These are phyloP conservation scores for Telmatherina bonti DNA, from an alignment of 2,797 vertebrate species.

Conservation along the genomic window DNA sequence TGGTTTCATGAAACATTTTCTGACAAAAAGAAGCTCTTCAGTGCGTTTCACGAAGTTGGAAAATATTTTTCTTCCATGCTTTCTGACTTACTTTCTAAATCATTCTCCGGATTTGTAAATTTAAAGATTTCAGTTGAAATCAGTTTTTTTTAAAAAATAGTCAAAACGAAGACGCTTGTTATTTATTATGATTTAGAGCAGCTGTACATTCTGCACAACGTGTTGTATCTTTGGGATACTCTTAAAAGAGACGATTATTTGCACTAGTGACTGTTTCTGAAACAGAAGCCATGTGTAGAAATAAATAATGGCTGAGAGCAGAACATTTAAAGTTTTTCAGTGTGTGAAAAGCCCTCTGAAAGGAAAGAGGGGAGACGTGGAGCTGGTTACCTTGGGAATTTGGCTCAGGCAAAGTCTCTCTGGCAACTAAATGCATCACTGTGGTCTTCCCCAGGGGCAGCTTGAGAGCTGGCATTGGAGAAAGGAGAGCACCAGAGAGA, in stretches of 20 bases:
- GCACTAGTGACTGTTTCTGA: conserved; percentile 58
- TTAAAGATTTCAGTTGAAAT: conserved; percentile 14
- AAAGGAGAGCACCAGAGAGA: conserved; percentile 25
- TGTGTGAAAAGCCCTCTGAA: conserved; percentile 65
- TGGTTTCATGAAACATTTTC: background rate
- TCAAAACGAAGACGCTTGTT: conserved; percentile 7
- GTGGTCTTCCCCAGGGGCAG: conserved; percentile 98
- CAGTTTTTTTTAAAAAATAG: background rate
- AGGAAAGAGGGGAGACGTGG: conserved; percentile 46
- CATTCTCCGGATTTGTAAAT: background rate
- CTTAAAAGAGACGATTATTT: conserved; percentile 60
- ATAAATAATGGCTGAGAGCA: conserved; percentile 56
- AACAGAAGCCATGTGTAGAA: conserved; percentile 65
- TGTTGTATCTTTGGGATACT: conserved; percentile 54
- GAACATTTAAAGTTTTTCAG: conserved; percentile 57
- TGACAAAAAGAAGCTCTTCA: too few species aligned
- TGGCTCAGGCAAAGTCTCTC: conserved; percentile 98
- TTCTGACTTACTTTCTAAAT: background rate
- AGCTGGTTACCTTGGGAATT: conserved; percentile 96
- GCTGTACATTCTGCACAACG: conserved; percentile 30
- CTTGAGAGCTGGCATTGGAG: conserved; percentile 89
- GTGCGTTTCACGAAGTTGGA: background rate
- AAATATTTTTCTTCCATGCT: background rate
- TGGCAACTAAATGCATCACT: conserved; percentile 99
- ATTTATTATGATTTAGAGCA: conserved; percentile 42